Evolutionary conservation across 1,140 invertebrate genomes (phyloP), one percentile per base, ranked within the genome.

Genomic region (Penaeus japonicus): DNA sequence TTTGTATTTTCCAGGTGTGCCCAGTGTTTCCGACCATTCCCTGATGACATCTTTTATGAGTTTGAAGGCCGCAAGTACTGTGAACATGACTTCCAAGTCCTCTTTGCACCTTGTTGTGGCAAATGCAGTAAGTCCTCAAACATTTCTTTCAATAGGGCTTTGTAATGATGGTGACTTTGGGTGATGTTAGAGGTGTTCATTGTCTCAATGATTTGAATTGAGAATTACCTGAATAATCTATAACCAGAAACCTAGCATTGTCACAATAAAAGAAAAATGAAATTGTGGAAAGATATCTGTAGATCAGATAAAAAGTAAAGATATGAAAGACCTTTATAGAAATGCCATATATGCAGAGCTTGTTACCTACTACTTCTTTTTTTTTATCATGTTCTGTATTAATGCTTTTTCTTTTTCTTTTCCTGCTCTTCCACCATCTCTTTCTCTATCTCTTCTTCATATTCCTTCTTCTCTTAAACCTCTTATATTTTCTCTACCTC

Each of bases 51-150:
- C 62, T 99, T 99, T 92, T 99, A 99, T 93, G 98, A 99, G 94
- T 99, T 99, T 93, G 99, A 99, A 93, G 98, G 98, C 2, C 94
- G 99, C 55, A 99, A 99, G 93, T 99, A 99, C 92, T 99, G 99
- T 92, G 98, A 99, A 94, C 97, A 98, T 93, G 99, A 99, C 93
- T 99, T 99, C 92, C 98, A 99, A 93, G 97, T 99, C 17, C 93
- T 99, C 0, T 99, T 99, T 94, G 98, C 98, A 3, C 99, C 99
- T 2, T 99, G 98, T 92, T 99, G 99, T 93, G 97, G 96, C 91
- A 97, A 98, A 94, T 99, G 99, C 92, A 96, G 96, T 97, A 94
- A 94, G 94, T 93, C 81, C 54, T 39, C 78, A 30, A 57, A 35
- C 39, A 81, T 57, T 89, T 77, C 78, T 82, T 82, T 30, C 0